Conservation (phyloP, 2,888 invertebrate species). For the Platycnemis pennipes region DNA sequence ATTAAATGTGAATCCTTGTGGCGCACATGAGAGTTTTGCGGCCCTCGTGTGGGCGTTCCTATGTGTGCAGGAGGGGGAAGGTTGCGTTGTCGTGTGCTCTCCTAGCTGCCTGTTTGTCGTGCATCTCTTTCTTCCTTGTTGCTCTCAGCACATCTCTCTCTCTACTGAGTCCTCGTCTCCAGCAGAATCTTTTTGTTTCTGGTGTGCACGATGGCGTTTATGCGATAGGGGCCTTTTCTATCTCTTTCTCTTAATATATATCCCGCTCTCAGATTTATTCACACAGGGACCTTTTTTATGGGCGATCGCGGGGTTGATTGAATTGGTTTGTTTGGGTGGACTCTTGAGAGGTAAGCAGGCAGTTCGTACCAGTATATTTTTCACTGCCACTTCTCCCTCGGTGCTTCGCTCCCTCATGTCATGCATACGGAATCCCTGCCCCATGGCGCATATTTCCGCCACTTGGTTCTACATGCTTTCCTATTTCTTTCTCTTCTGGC, state of each 20-base stretch:
- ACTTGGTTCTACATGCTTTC: neutral
- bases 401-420: neutral
- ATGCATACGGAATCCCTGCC: neutral
- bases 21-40: neutral
- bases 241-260: neutral
- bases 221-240: neutral
- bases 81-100: too few relatives aligned
- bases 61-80: neutral
- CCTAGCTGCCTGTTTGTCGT: neutral
- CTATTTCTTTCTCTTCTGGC: neutral
- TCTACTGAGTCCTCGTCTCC: neutral
- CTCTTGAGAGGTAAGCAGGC: neutral
- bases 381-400: neutral
- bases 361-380: neutral
- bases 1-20: conserved; percentile 49
- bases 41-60: neutral
- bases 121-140: neutral
- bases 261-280: neutral
- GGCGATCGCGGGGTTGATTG: neutral
- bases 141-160: too few relatives aligned
- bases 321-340: conserved; percentile 18
- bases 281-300: neutral
- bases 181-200: neutral
- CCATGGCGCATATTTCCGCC: neutral
- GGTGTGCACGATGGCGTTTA: neutral